Conservation (phyloP, 2,113 vertebrate genomes). For the Dipodomys stephensi region DNA sequence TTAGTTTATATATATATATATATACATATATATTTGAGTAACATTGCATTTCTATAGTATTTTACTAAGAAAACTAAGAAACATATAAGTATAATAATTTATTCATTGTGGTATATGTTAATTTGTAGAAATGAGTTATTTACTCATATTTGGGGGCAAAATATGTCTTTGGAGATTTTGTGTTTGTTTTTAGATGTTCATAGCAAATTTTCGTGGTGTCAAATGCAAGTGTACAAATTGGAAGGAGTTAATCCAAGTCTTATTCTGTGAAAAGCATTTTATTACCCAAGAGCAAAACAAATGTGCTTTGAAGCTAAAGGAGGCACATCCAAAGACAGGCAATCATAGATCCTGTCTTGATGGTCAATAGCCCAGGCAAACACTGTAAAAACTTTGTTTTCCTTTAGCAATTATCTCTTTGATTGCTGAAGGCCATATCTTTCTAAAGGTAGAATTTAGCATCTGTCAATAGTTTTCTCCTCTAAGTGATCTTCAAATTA, state of each 20-base stretch:
- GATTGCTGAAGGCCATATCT: neutral
- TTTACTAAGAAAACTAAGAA: neutral
- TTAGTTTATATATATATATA: neutral
- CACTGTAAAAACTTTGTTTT: neutral
- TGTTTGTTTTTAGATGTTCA: neutral
- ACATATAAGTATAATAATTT: neutral
- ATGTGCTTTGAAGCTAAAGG: neutral
- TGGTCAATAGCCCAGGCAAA: neutral
- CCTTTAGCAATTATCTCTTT: neutral
- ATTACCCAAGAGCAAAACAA: neutral
- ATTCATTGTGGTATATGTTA: neutral
- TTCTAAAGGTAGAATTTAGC: conserved; percentile 42
- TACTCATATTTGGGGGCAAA: neutral
- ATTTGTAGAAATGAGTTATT: neutral
- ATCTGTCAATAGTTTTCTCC: conserved; percentile 14
- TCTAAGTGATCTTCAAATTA: conserved; percentile 15
- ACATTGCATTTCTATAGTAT: neutral
- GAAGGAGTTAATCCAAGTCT: neutral
- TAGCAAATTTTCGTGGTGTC: neutral
- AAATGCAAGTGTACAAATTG: neutral
- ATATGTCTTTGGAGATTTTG: neutral
- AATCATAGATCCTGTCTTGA: neutral
- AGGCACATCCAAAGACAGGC: neutral
- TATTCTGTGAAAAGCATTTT: neutral
- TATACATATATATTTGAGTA: neutral